A percentile compares a stretch with the other conserved stretches of the same genome.
Conservation (phyloP, 2,113 vertebrate species). For the Saccopteryx leptura region DNA sequence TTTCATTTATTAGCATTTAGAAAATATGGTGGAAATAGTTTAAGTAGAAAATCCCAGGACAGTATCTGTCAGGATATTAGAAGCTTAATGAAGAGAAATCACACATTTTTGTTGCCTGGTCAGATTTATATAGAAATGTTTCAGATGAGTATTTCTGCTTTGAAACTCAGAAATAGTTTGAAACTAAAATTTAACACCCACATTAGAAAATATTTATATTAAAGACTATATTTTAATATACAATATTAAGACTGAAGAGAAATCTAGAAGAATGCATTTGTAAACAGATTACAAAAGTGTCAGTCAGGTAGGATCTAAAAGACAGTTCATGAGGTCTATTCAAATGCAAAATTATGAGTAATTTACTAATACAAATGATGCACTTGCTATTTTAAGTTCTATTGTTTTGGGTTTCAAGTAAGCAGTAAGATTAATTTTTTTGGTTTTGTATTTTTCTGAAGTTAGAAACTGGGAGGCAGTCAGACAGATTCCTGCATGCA, state of each 20-base stretch:
- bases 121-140: slow-evolving; percentile 44
- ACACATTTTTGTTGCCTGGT: neutral
- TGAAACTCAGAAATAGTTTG: slow-evolving; percentile 50
- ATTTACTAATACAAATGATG: slow-evolving; percentile 9
- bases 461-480: too few relatives aligned
- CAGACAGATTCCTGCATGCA: too few relatives aligned
- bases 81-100: neutral
- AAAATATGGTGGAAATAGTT: slow-evolving; percentile 45
- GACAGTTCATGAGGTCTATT: neutral
- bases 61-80: neutral
- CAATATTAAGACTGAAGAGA: neutral
- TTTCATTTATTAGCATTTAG: slow-evolving; percentile 37
- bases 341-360: slow-evolving; percentile 11
- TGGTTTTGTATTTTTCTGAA: too few relatives aligned
- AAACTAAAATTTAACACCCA: slow-evolving; percentile 27
- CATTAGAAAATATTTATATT: slow-evolving; percentile 17
- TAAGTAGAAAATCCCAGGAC: neutral
- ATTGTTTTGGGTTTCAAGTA: neutral
- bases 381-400: slow-evolving; percentile 14
- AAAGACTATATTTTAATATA: neutral
- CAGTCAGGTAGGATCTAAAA: neutral
- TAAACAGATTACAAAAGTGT: neutral
- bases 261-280: neutral
- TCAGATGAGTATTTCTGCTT: slow-evolving; percentile 2
- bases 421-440: slow-evolving; percentile 24